phyloP scores from a whole-genome alignment of 2,888 invertebrate genomes.

The Amiota mariae region DNA sequence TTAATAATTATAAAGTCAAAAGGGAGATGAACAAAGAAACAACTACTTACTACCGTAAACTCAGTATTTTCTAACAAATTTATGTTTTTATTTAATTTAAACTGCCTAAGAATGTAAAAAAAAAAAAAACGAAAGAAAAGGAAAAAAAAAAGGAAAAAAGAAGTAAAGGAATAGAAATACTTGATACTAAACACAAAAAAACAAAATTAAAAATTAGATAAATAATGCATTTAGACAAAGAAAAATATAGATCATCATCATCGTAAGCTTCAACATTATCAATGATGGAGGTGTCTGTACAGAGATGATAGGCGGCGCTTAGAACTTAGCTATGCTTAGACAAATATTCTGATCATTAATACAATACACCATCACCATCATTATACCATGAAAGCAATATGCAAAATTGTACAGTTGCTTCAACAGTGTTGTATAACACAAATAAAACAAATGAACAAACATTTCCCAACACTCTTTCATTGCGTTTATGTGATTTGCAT shows the following conservation, averaged over 20 bases:
- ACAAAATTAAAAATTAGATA: background rate
- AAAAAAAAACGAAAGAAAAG: background rate
- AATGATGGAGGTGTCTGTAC: conserved; percentile 4
- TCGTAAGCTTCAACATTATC: background rate
- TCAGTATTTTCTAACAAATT: conserved; percentile 23
- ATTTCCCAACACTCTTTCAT: too few relatives aligned
- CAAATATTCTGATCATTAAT: background rate
- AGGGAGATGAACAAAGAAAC: conserved; percentile 33
- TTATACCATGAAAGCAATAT: too few relatives aligned
- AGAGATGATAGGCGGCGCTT: conserved; percentile 31
- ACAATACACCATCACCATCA: background rate
- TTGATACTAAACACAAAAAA: background rate
- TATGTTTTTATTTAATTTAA: conserved; percentile 18
- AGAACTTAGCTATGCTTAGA: conserved; percentile 31
- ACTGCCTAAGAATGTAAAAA: conserved; percentile 13
- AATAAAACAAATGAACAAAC: too few relatives aligned
- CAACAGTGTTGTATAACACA: too few relatives aligned
- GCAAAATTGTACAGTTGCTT: too few relatives aligned
- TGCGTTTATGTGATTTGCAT: too few relatives aligned
- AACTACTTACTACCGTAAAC: conserved; percentile 23
- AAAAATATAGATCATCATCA: background rate
- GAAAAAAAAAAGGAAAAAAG: background rate
- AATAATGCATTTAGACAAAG: conserved; percentile 23
- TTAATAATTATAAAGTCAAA: too few relatives aligned
- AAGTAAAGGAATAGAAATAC: too few relatives aligned